Base-by-base conservation (phyloP, 2,888 invertebrate species). In the Protodeltote pygarga region DNA sequence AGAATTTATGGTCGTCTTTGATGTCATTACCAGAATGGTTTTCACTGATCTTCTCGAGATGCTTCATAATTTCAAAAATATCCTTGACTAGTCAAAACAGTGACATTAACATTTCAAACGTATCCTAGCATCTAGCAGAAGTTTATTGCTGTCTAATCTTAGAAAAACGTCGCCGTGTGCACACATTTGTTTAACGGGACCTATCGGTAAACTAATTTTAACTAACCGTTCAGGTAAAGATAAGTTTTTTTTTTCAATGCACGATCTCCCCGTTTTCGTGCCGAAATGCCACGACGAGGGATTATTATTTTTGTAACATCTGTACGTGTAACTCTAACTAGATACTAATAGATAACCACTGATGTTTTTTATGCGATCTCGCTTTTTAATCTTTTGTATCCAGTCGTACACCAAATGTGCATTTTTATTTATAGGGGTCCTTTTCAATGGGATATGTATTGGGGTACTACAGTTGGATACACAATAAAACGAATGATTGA, bases 341-440 rank as follows among this genome's bases (percentile, higher is more conserved):
- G 92, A 92, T 89, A 91, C 89, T 88, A 89, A 91, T 90, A 91
- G 90, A 89, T 89, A 89, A 89, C 89, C 87, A 80, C 91, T 86
- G 89, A 84, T 90, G 91, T 73, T 91, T 91, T 92, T 91, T 91
- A 91, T 90, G 81, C 73, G 76, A 71, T 70, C 73, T 78, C 77
- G 79, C 78, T 88, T 75, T 89, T 89, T 86, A 83, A 83, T 84
- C 87, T 87, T 83, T 90, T 91, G 88, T 90, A 74, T 82, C 73
- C 75, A 71, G 72, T 71, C 74, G 75, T 75, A 75, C 73, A 75
- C 88, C 92, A 89, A 91, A 89, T 91, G 91, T 85, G 83, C 86
- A 75, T 81, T 84, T 58, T 86, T 88, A 86, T 88, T 89, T 86
- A 85, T 83, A 65, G 77, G 89, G 89, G 88, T 77, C 67, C 66